Percentiles rank a stretch among this genome's conserved stretches.
Conservation (phyloP, 1,140 invertebrate species). For the Papilio glaucus region DNA sequence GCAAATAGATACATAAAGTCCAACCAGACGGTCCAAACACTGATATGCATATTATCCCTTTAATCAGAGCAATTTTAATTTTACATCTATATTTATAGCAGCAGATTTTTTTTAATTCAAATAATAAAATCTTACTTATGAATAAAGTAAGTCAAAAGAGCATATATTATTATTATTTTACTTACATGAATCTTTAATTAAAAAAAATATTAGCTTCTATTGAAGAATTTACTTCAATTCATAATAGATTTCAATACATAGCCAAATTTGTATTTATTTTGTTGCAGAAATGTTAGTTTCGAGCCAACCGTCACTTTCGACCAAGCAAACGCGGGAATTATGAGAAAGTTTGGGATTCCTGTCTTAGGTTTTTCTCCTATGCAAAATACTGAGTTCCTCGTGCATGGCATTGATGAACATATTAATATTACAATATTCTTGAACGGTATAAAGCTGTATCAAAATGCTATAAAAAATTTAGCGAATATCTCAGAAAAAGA, state of each 20-base stretch:
- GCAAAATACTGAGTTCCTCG: slow-evolving; percentile 3
- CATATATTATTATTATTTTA: too few species aligned
- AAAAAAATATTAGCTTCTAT: too few species aligned
- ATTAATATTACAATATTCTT: background rate
- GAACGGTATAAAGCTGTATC: background rate
- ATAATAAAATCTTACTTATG: too few species aligned
- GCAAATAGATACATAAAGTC: too few species aligned
- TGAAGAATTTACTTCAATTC: too few species aligned
- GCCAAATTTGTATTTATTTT: background rate
- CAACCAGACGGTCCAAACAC: too few species aligned
- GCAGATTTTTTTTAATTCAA: too few species aligned
- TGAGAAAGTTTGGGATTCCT: slow-evolving; percentile 7
- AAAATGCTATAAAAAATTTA: slow-evolving; percentile 16
- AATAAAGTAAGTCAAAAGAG: too few species aligned
- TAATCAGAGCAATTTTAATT: too few species aligned
- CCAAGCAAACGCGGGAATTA: background rate
- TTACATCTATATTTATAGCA: too few species aligned
- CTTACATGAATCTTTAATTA: too few species aligned
- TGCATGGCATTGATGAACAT: background rate
- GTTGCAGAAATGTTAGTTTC: slow-evolving; percentile 9
- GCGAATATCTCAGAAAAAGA: background rate
- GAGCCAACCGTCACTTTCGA: slow-evolving; percentile 3
- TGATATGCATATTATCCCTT: too few species aligned
- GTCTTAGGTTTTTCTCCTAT: slow-evolving; percentile 14
- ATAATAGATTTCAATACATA: background rate